Evolutionary conservation across 1,140 invertebrate species (phyloP), one percentile per base, ranked within the genome.

Genomic region (Calliphora vicina): DNA sequence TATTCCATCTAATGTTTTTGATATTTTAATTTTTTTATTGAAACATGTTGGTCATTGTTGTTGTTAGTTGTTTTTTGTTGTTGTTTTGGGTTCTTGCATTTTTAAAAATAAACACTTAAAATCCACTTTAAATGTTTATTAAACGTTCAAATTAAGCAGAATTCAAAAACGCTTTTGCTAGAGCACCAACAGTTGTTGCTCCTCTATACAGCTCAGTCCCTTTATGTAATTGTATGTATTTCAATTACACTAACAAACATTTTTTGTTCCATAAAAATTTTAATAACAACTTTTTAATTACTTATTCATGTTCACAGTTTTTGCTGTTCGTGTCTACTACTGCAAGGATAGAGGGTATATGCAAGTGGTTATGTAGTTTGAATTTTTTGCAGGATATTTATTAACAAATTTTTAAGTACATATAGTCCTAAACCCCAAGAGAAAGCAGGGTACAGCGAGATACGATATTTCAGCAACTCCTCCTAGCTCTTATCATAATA

Each of bases 241-340:
- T 78, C 74, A 78, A 78, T 78, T 78, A 78, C 74, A 78, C 29
- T 57, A 67, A n/a, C 74, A 78, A 78, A 78, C 74, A 78, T 43
- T 78, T 2, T 35, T 1, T 2, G 35, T 78, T 23, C 35, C 35
- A 45, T 25, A 78, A 78, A 78, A 45, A 43, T 78, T 78, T 78
- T 78, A 78, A 78, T 43, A 78, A 78, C 74, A 78, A 78, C 74
- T 78, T 78, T 78, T 78, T 78, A 78, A 78, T 78, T 78, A 78
- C 74, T 78, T 78, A 78, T 78, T 78, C 74, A 78, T 78, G 74
- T 78, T 78, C 35, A 78, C 74, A 45, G 74, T 78, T 67, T 78
- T 20, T 45, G 73, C 29, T 76, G 27, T 76, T 76, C 35, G 73
- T 27, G 13, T 27, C 6, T 10, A 5, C 1, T 35, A 35, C 35